Base-by-base conservation (phyloP, 2,113 vertebrate genomes). In the Paramormyrops kingsleyae region DNA sequence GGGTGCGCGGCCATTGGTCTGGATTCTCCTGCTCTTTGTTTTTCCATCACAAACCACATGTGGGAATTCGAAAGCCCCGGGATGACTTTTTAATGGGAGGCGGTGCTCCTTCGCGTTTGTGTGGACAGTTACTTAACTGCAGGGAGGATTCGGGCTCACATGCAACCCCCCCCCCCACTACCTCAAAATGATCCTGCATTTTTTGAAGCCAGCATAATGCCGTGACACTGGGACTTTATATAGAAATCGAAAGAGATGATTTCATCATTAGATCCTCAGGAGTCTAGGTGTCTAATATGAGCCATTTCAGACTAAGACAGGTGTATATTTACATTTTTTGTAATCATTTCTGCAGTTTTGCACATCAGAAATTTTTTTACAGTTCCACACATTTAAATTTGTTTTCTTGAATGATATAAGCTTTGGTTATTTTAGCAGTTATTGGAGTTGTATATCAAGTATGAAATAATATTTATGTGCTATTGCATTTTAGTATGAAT, bases 11-110 rank as follows among this genome's bases (percentile, higher is more conserved):
- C 83, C 13, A 50, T 19, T 31, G 21, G 47, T 21, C 47, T 39
- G 17, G 4, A 53, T 21, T 49, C 39, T 85, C 56, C 84, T 87
- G 15, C 35, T 80, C 31, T 46, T 87, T 53, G 84, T 56, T 87
- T 77, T 87, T 87, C 89, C 19, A 84, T 85, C 89, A 84, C 77
- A 89, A 59, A 62, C 85, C 85, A 87, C 85, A 53, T 53, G 85
- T 87, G 85, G 50, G 85, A 87, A 49, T 53, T 39, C 31, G 13
- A 87, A 87, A 50, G 49, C 50, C 31, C 47, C 15, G 13, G 44
- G 47, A 50, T 31, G n/a, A 13, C 49, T 53, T 19, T 56, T 21
- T 53, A 87, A 87, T 87, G 85, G 42, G 27, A 87, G 85, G 50
- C 1, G 83, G 47, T 27, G 83, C 50, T 21, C n/a, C 50, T 56